phyloP scores from a whole-genome alignment of 2,113 vertebrate species.

The Caranx ignobilis region DNA sequence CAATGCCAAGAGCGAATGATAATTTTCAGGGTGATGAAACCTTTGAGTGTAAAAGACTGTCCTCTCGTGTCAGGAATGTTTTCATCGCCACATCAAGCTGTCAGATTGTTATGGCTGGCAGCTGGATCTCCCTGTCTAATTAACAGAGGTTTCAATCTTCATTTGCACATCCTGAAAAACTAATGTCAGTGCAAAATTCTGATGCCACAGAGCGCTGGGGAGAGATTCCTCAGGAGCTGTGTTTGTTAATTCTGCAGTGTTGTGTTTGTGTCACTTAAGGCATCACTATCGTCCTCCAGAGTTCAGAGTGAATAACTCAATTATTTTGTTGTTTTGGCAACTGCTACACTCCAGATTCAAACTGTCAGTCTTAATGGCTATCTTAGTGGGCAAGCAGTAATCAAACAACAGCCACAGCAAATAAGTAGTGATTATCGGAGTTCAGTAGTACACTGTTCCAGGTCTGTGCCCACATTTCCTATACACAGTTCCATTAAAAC shows the following conservation, averaged over 20 bases:
- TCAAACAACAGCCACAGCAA: conserved; percentile 8
- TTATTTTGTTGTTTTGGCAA: conserved; percentile 16
- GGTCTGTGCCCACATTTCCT: no score
- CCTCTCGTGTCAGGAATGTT: neutral
- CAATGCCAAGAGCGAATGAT: conserved; percentile 6
- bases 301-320: conserved; percentile 3
- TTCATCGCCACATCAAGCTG: neutral
- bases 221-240: neutral
- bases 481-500: no score
- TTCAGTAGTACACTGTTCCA: neutral
- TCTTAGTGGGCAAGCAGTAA: neutral
- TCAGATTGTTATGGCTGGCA: neutral
- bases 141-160: neutral
- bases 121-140: neutral
- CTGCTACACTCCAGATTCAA: neutral
- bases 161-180: neutral
- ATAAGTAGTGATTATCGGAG: neutral
- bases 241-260: conserved; percentile 4
- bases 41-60: neutral
- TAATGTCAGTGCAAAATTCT: neutral
- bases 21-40: neutral
- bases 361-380: neutral
- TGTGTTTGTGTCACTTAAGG: neutral
- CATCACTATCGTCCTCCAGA: neutral
- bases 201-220: neutral